Conservation (phyloP, 2,888 invertebrate genomes). For the Diabrotica balteata region DNA sequence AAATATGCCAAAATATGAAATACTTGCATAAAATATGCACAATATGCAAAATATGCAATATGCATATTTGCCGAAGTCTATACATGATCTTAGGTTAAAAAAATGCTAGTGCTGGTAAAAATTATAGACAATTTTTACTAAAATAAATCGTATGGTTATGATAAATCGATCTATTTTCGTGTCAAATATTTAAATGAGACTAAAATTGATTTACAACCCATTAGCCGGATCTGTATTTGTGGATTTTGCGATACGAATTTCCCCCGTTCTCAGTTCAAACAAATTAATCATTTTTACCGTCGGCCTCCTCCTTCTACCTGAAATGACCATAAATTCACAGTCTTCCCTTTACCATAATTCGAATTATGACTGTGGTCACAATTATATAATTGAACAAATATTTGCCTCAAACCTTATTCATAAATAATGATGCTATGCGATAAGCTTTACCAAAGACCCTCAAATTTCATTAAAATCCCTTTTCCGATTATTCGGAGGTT, state of each 20-base stretch:
- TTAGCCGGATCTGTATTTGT: not conserved
- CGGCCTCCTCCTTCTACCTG: constrained; percentile 12
- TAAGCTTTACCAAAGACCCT: constrained; percentile 17
- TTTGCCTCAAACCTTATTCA: constrained; percentile 18
- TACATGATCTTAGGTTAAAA: too few relatives aligned
- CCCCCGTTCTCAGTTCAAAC: constrained; percentile 11
- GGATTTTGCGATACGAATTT: not conserved
- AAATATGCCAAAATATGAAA: too few relatives aligned
- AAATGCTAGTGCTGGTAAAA: too few relatives aligned
- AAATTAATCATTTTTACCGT: constrained; percentile 24
- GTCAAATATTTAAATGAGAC: too few relatives aligned
- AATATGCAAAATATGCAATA: too few relatives aligned
- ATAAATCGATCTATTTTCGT: too few relatives aligned
- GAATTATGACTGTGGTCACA: constrained; percentile 21
- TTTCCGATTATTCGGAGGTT: not conserved
- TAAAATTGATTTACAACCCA: not conserved
- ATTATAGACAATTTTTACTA: too few relatives aligned
- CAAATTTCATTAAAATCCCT: constrained; percentile 21
- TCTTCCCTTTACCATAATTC: constrained; percentile 13
- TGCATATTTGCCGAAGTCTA: too few relatives aligned
- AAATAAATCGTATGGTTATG: too few relatives aligned
- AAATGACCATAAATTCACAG: constrained; percentile 18
- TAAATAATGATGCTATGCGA: constrained; percentile 26
- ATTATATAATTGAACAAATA: constrained; percentile 28
- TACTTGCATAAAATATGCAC: too few relatives aligned